phyloP scores from a whole-genome alignment of 2,113 vertebrate species.

The Ageneiosus marmoratus region DNA sequence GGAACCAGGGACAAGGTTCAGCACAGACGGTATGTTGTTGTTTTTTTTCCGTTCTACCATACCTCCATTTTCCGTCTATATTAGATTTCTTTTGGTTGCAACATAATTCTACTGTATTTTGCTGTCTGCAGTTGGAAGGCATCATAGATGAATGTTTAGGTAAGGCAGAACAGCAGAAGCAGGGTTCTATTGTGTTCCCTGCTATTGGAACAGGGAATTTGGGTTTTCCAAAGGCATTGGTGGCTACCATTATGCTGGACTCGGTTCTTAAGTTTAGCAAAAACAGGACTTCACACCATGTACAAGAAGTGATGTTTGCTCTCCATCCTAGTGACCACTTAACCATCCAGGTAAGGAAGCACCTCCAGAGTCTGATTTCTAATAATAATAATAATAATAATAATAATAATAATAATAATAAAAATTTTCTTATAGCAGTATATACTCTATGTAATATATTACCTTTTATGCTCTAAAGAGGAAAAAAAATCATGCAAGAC shows the following conservation, averaged over 20 bases:
- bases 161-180: slow-evolving; percentile 65
- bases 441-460: neutral
- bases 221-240: slow-evolving; percentile 75
- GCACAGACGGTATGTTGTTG: slow-evolving; percentile 74
- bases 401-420: neutral
- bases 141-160: slow-evolving; percentile 76
- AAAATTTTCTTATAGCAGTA: neutral
- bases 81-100: neutral
- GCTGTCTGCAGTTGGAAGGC: slow-evolving; percentile 63
- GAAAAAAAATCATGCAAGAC: neutral
- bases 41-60: neutral
- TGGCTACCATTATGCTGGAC: slow-evolving; percentile 75
- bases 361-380: neutral
- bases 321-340: slow-evolving; percentile 72
- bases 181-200: slow-evolving; percentile 81
- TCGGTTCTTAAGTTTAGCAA: slow-evolving; percentile 74
- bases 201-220: slow-evolving; percentile 87
- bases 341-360: slow-evolving; percentile 77
- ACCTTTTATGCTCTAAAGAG: neutral
- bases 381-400: too few relatives aligned
- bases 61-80: neutral
- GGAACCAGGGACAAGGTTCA: slow-evolving; percentile 52
- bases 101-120: neutral
- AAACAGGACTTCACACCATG: slow-evolving; percentile 58
- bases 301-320: slow-evolving; percentile 79